A percentile compares a stretch with the other conserved stretches of the same genome.
Evolutionary conservation across 2,113 vertebrate species (phyloP).

Genomic region (Ctenodactylus gundi): DNA sequence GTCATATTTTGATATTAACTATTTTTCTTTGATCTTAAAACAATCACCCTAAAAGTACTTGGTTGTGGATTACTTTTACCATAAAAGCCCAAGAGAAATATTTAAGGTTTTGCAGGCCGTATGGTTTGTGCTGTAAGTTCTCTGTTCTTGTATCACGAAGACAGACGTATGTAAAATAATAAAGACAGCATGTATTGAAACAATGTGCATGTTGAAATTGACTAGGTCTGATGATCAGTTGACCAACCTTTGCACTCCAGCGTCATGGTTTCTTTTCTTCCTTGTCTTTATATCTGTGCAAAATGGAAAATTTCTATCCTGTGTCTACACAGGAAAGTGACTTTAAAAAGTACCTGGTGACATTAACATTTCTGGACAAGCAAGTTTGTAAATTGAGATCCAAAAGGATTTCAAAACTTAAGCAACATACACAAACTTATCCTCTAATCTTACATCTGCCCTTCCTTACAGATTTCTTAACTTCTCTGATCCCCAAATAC

Average conservation of each 20-base stretch:
- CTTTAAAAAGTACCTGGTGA: neutral
- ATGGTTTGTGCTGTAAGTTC: neutral
- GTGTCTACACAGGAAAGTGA: neutral
- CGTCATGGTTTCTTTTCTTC: neutral
- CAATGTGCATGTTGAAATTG: too few species aligned
- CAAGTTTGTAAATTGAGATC: neutral
- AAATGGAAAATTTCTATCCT: neutral
- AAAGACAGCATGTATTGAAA: neutral
- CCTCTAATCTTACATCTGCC: neutral
- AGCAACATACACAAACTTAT: neutral
- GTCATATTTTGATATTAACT: neutral
- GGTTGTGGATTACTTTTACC: neutral
- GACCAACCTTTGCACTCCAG: fast-evolving
- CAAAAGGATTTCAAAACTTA: neutral
- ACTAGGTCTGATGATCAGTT: neutral
- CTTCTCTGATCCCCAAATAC: neutral
- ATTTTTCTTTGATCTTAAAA: neutral
- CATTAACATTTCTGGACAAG: neutral
- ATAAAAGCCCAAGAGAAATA: neutral
- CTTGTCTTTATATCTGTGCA: neutral
- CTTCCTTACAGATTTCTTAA: neutral
- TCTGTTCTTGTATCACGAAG: neutral
- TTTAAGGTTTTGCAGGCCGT: neutral
- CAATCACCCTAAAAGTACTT: neutral
- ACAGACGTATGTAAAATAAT: neutral